phyloP scores from a whole-genome alignment of 2,888 invertebrate genomes.

The Xestoiulus laeticollis region DNA sequence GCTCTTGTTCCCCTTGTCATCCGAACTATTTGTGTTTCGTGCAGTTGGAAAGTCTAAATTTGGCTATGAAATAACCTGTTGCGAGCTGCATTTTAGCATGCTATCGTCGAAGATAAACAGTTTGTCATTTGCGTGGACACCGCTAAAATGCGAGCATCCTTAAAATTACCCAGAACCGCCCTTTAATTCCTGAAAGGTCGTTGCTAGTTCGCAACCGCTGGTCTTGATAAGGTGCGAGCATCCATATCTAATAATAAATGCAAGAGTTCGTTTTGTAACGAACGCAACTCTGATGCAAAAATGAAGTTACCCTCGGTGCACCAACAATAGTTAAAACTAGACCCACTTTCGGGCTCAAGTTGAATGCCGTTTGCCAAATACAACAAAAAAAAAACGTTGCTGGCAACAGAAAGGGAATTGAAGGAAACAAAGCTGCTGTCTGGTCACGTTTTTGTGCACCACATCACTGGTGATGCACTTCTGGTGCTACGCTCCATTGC shows the following conservation, averaged over 20 bases:
- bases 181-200: neutral
- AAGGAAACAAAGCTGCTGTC: neutral
- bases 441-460: constrained; percentile 10
- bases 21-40: constrained; percentile 13
- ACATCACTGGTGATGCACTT: neutral
- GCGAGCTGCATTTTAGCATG: constrained; percentile 37
- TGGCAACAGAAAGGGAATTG: neutral
- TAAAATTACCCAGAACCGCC: constrained; percentile 13
- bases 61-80: constrained; percentile 29
- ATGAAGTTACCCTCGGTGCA: neutral
- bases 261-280: neutral
- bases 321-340: neutral
- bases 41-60: constrained; percentile 6
- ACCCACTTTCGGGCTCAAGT: constrained; percentile 16
- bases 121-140: constrained; percentile 34
- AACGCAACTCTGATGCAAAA: neutral
- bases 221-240: neutral
- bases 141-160: constrained; percentile 18
- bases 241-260: neutral
- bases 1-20: constrained; percentile 31
- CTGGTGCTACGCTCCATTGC: neutral
- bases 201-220: neutral
- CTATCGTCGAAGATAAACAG: constrained; percentile 27
- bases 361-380: constrained; percentile 32
- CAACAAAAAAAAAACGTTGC: constrained; percentile 7